These are phyloP conservation scores for Ectemnius lituratus DNA, from an alignment of 2,888 invertebrate species.

Conservation along the genomic window DNA sequence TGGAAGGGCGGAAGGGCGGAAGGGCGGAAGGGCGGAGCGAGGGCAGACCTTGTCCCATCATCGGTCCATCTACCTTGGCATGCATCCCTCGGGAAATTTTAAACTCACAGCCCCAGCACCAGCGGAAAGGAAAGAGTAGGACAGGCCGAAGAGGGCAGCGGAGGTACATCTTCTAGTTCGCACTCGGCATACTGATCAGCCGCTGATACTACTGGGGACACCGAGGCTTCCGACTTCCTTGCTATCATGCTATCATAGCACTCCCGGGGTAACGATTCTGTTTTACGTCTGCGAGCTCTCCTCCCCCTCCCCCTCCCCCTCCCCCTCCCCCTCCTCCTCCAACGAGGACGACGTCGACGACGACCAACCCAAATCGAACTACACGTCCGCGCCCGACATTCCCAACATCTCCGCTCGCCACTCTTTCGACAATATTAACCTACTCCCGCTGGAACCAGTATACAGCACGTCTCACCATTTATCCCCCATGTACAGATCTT, in stretches of 20 bases:
- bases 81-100: slow-evolving; percentile 60
- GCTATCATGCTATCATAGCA: slow-evolving; percentile 9
- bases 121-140: slow-evolving; percentile 9
- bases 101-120: slow-evolving; percentile 38
- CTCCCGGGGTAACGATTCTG: slow-evolving; percentile 13
- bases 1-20: slow-evolving; percentile 4
- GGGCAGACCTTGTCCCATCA: slow-evolving; percentile 33
- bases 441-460: no score
- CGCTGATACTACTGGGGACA: slow-evolving; percentile 15
- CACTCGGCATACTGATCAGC: slow-evolving; percentile 42
- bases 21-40: background rate
- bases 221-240: slow-evolving; percentile 1
- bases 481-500: no score
- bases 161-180: slow-evolving; percentile 37
- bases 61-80: slow-evolving; percentile 46
- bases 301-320: no score
- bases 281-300: background rate
- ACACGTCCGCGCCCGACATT: no score
- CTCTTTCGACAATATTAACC: no score
- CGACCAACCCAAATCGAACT: no score
- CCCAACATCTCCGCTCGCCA: no score
- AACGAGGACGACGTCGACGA: no score
- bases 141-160: background rate
- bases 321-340: no score
- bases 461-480: no score